phyloP scores from a whole-genome alignment of 2,888 invertebrate species.

The Vesta saturnalis region DNA sequence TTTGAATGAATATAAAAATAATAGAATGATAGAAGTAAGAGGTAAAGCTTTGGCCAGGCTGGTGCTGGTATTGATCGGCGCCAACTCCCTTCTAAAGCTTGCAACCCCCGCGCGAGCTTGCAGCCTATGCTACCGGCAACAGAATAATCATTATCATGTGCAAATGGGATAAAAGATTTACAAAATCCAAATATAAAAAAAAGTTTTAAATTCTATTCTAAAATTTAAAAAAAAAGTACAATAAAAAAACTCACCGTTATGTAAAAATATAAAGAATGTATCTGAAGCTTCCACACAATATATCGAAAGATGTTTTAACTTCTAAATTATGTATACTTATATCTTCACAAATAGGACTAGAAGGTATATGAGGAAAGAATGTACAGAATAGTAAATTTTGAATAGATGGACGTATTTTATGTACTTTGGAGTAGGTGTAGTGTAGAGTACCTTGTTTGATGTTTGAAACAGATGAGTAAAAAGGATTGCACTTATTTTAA shows the following conservation, averaged over 20 bases:
- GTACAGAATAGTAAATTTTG: slow-evolving; percentile 30
- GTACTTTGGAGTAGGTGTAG: slow-evolving; percentile 21
- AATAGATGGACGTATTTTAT: slow-evolving; percentile 31
- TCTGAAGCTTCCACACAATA: slow-evolving; percentile 44
- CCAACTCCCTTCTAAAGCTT: slow-evolving; percentile 53
- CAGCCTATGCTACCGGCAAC: slow-evolving; percentile 45
- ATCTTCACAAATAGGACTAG: slow-evolving; percentile 53
- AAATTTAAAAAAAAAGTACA: background rate
- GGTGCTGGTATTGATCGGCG: slow-evolving; percentile 59
- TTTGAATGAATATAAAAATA: background rate
- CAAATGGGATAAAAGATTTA: slow-evolving; percentile 21
- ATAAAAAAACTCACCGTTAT: slow-evolving; percentile 37
- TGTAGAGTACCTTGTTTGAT: slow-evolving; percentile 29
- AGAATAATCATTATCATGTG: slow-evolving; percentile 45
- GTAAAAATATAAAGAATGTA: slow-evolving; percentile 32
- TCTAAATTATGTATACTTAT: slow-evolving; percentile 48
- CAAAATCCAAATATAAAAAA: background rate
- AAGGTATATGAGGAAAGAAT: slow-evolving; percentile 46
- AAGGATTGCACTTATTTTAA: slow-evolving; percentile 60
- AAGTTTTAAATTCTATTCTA: background rate
- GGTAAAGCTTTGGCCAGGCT: slow-evolving; percentile 57
- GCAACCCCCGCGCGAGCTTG: slow-evolving; percentile 44
- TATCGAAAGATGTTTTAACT: slow-evolving; percentile 42
- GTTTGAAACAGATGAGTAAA: slow-evolving; percentile 43
- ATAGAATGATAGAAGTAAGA: slow-evolving; percentile 31